Evolutionary conservation across 2,113 vertebrate species (phyloP).

Genomic region (Eonycteris spelaea): DNA sequence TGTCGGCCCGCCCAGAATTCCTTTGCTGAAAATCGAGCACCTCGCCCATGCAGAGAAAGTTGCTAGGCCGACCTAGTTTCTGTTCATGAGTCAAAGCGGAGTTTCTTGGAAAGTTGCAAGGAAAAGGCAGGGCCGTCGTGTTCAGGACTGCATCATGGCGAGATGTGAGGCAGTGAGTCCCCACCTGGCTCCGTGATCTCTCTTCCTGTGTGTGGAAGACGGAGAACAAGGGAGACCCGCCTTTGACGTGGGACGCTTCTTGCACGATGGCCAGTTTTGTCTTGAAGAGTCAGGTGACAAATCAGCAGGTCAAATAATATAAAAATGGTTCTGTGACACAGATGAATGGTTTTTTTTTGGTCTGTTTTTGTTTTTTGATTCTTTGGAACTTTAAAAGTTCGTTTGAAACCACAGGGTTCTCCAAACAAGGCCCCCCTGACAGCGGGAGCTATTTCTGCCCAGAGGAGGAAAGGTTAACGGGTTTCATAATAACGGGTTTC

Average conservation of each 20-base stretch:
- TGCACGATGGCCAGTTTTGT: background rate
- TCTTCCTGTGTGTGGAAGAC: background rate
- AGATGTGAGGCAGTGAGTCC: background rate
- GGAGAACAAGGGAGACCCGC: background rate
- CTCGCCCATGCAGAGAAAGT: background rate
- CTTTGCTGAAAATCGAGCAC: background rate
- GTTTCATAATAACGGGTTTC: slow-evolving; percentile 65
- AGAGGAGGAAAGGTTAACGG: slow-evolving; percentile 49
- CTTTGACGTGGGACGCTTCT: background rate
- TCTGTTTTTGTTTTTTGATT: background rate
- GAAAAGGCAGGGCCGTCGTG: background rate
- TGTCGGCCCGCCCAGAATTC: background rate
- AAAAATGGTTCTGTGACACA: background rate
- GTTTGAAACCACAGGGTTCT: slow-evolving; percentile 44
- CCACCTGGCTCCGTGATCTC: fast-evolving
- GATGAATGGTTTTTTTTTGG: background rate
- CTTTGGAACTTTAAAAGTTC: background rate
- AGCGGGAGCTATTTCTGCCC: slow-evolving; percentile 66
- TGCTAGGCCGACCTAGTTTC: background rate
- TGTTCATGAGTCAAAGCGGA: background rate
- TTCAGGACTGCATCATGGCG: background rate
- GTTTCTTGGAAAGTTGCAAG: background rate
- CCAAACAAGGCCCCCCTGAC: slow-evolving; percentile 39
- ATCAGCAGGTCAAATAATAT: background rate
- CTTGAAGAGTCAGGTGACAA: background rate